Evolutionary conservation across 1,140 invertebrate species (phyloP), one percentile per base, ranked within the genome.

Genomic region (Drosophila bocqueti): DNA sequence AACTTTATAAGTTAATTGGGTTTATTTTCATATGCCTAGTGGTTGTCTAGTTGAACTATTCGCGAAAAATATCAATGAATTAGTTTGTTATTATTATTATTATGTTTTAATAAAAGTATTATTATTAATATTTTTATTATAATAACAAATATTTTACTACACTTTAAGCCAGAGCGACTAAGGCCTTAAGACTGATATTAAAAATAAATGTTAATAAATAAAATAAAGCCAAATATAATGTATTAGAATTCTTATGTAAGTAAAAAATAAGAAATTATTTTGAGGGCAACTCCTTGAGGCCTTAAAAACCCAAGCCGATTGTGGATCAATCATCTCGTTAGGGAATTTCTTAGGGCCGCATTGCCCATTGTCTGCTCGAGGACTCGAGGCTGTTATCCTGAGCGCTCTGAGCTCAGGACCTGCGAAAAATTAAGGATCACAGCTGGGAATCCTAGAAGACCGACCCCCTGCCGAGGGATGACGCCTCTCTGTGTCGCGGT

Each of bases 381-480:
- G 52, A 65, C 60, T 58, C 15, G 46, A n/a, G 24, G 43, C 52
- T 65, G 43, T 57, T 72, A 49, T 72, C 26, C 68, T 34, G 34
- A 3, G 45, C 45, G 45, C 45, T 3, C 45, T 13, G 2, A 0
- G 21, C 13, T 3, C 2, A 7, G 58, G 43, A 71, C 67, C 67
- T 71, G 67, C 34, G 34, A 47, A 68, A 71, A 68, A 71, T 55
- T 73, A 42, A 24, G 47, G 72, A 54, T 54, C 65, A 81, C 82
- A 85, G 74, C 83, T 85, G 79, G 62, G 74, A 21, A 9, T 24
- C 34, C 18, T 16, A 3, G 8, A 16, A 5, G 18, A 13, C 4
- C 11, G 36, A 63, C 65, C 71, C 62, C 83, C 68, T 49, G 83
- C 69, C 81, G 83, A 84, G 84, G 81, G 85, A 76, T 89, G 84